Evolutionary conservation across 2,113 vertebrate genomes (phyloP).

Genomic region (Nothoprocta pentlandii): DNA sequence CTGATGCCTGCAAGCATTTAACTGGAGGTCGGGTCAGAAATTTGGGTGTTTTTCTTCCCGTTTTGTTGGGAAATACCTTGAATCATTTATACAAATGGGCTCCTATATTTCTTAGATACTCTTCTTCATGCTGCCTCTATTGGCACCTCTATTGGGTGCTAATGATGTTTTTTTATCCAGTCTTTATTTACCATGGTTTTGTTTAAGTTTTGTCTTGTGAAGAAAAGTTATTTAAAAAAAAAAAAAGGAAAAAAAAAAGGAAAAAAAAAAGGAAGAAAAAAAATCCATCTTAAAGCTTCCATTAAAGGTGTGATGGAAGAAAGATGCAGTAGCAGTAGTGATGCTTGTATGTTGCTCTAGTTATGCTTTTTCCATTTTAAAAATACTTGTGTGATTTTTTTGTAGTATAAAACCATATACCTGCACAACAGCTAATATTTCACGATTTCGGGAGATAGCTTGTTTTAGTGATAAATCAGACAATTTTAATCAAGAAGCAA

Average conservation of each 20-base stretch:
- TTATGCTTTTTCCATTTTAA: neutral
- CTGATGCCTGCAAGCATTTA: neutral
- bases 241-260: no score
- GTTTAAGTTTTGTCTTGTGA: neutral
- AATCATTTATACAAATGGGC: fast-evolving
- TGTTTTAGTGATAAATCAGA: neutral
- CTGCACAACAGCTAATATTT: neutral
- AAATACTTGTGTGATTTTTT: neutral
- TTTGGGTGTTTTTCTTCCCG: neutral
- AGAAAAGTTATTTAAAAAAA: no score
- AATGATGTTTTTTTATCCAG: conserved; percentile 26
- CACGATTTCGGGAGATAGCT: neutral
- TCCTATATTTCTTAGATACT: neutral
- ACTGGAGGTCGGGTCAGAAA: conserved; percentile 8
- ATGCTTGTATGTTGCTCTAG: conserved; percentile 17
- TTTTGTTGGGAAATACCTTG: neutral
- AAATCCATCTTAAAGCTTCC: neutral
- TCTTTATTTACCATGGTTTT: conserved; percentile 52
- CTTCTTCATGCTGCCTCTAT: neutral
- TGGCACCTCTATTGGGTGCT: neutral
- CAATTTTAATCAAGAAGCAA: neutral
- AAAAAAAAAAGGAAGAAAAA: no score
- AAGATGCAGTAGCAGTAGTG: neutral
- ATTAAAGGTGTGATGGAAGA: neutral
- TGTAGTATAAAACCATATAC: neutral